Conservation (phyloP, 1,140 invertebrate species). For the Onthophagus taurus region DNA sequence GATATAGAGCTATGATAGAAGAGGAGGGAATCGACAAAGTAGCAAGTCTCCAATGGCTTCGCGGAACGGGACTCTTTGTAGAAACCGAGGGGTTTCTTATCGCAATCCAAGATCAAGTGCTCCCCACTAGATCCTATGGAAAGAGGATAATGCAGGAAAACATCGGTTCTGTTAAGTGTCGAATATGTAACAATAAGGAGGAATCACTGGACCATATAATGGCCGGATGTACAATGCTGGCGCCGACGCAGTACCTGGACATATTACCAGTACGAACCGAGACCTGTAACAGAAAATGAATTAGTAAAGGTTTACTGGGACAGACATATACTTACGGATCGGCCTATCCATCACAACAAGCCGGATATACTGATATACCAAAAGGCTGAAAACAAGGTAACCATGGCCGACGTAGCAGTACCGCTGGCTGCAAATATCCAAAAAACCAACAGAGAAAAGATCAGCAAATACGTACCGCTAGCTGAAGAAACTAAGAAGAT, state of each 20-base stretch:
- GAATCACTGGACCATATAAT: not conserved
- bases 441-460: too few species aligned
- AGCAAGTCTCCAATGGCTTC: not conserved
- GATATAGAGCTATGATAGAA: not conserved
- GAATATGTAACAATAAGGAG: not conserved
- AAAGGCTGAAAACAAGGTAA: too few species aligned
- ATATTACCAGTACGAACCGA: too few species aligned
- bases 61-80: not conserved
- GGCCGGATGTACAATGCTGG: not conserved
- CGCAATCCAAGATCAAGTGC: slow-evolving; percentile 6
- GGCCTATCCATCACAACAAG: too few species aligned
- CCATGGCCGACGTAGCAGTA: too few species aligned
- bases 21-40: not conserved
- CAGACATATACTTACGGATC: too few species aligned
- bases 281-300: too few species aligned
- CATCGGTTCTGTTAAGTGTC: not conserved
- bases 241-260: not conserved
- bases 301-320: too few species aligned
- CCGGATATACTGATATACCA: too few species aligned
- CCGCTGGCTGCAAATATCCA: too few species aligned
- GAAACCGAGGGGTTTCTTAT: slow-evolving; percentile 5
- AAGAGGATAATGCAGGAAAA: not conserved
- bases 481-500: too few species aligned
- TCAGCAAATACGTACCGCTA: too few species aligned
- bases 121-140: not conserved